Evolutionary conservation across 2,113 vertebrate species (phyloP).

Genomic region (Dendropsophus ebraccatus): DNA sequence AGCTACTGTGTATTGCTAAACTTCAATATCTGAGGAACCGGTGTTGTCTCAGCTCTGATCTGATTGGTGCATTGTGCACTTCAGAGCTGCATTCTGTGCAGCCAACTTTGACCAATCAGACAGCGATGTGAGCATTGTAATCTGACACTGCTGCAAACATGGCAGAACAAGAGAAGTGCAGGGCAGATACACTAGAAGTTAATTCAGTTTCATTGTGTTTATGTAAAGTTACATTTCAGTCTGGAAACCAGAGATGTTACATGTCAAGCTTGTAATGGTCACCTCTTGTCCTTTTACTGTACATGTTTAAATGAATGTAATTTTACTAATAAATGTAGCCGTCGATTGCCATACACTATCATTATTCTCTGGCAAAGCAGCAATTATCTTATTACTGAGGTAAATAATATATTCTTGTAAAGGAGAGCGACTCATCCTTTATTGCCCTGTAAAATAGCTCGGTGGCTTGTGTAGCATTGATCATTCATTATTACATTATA

Average conservation of each 20-base stretch:
- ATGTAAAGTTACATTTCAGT: neutral
- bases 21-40: neutral
- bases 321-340: constrained; percentile 1
- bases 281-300: neutral
- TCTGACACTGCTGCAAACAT: constrained; percentile 50
- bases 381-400: constrained; percentile 19
- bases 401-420: constrained; percentile 18
- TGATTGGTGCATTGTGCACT: constrained; percentile 18
- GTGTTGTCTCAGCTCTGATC: neutral
- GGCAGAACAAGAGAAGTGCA: neutral
- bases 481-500: neutral
- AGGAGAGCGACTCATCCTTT: constrained; percentile 13
- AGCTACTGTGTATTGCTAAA: neutral
- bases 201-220: neutral
- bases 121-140: constrained; percentile 18
- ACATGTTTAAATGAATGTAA: neutral
- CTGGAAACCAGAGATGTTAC: neutral
- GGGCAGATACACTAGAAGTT: neutral
- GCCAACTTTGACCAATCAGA: constrained; percentile 10
- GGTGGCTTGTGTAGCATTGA: constrained; percentile 10
- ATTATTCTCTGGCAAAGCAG: constrained; percentile 11
- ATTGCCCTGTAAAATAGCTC: constrained; percentile 22
- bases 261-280: constrained; percentile 11
- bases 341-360: neutral
- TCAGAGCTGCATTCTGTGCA: constrained; percentile 4